A percentile compares a stretch with the other conserved stretches of the same genome.
Evolutionary conservation across 2,113 vertebrate species (phyloP).

Genomic region (Thalassoma bifasciatum): DNA sequence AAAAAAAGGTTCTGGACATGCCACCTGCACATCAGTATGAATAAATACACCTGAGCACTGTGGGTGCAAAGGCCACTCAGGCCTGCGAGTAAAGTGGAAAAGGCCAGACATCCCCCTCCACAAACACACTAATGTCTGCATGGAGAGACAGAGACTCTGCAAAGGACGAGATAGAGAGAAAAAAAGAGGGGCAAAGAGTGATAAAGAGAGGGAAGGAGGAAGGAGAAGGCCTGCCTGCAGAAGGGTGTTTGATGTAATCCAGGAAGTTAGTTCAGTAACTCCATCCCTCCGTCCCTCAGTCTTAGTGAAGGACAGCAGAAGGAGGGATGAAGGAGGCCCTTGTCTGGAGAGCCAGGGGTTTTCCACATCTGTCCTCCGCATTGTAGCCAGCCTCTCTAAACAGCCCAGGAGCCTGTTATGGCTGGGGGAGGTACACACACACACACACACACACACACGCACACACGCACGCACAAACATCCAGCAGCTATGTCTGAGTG

Average conservation of each 20-base stretch:
- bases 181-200: slow-evolving; percentile 12
- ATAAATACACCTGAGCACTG: neutral
- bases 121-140: slow-evolving; percentile 54
- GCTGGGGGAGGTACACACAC: slow-evolving; percentile 65
- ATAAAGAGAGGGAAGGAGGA: neutral
- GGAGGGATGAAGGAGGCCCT: slow-evolving; percentile 84
- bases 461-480: slow-evolving; percentile 47
- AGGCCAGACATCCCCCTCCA: slow-evolving; percentile 55
- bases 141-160: slow-evolving; percentile 56
- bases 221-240: slow-evolving; percentile 54
- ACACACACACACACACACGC: slow-evolving; percentile 46
- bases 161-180: slow-evolving; percentile 39
- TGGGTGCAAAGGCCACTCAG: slow-evolving; percentile 17
- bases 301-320: slow-evolving; percentile 76
- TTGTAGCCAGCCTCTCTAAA: slow-evolving; percentile 85
- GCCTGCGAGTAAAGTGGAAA: slow-evolving; percentile 33
- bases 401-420: slow-evolving; percentile 83
- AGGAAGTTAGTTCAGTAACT: slow-evolving; percentile 88
- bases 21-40: too few relatives aligned
- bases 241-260: slow-evolving; percentile 84
- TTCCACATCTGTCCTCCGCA: slow-evolving; percentile 87
- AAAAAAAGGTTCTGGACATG: too few relatives aligned
- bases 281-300: slow-evolving; percentile 77
- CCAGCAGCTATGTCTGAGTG: slow-evolving; percentile 74
- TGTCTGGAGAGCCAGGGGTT: slow-evolving; percentile 84